phyloP scores from a whole-genome alignment of 2,113 vertebrate species.

The Thymallus thymallus region DNA sequence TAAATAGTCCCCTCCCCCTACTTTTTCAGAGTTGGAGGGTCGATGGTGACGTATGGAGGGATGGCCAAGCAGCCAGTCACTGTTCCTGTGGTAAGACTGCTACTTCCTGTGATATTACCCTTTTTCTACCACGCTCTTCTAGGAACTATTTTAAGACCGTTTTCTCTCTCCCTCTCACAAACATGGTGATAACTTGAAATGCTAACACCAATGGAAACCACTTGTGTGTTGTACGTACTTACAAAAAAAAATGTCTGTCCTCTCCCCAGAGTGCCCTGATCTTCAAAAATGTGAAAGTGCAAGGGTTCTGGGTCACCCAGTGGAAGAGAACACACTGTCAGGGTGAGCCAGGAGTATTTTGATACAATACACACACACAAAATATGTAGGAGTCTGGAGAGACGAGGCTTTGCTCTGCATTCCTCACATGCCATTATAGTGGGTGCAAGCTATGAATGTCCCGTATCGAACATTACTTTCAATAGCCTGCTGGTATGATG shows the following conservation, averaged over 20 bases:
- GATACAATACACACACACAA: not conserved
- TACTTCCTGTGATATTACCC: not conserved
- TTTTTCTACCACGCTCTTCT: not conserved
- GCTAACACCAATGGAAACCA: not conserved
- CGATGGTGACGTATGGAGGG: conserved; percentile 95
- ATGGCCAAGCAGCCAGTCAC: conserved; percentile 94
- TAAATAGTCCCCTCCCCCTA: not conserved
- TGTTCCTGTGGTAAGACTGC: conserved; percentile 84
- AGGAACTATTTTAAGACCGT: not conserved
- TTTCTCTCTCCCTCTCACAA: not conserved
- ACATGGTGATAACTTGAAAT: not conserved
- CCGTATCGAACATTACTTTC: too few relatives aligned
- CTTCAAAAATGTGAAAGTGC: conserved; percentile 86
- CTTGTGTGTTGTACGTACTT: not conserved
- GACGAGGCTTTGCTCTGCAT: not conserved
- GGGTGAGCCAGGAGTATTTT: conserved; percentile 67
- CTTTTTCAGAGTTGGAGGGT: conserved; percentile 78
- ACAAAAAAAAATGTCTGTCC: not conserved
- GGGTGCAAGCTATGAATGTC: not conserved
- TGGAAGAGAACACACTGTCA: conserved; percentile 83
- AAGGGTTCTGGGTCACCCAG: conserved; percentile 92
- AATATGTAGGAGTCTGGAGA: too few relatives aligned
- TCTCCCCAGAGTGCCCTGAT: conserved; percentile 86
- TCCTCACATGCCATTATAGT: not conserved
- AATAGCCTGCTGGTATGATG: too few relatives aligned